Evolutionary conservation across 1,140 invertebrate genomes (phyloP).

Genomic region (Zaprionus lachaisei): DNA sequence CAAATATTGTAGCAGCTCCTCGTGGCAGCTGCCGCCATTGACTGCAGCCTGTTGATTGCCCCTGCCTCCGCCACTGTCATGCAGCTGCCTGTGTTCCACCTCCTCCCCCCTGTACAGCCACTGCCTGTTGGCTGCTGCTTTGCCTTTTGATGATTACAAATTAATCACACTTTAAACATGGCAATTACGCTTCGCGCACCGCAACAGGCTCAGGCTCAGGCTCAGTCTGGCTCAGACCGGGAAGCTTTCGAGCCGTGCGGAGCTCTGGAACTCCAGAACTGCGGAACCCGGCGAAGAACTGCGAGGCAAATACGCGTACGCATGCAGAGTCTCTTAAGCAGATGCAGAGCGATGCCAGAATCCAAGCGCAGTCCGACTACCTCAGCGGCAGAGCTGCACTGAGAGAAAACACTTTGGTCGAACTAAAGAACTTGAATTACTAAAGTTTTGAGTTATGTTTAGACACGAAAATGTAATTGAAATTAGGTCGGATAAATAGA

Average conservation of each 20-base stretch:
- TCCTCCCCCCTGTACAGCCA: too few species aligned
- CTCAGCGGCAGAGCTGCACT: conserved; percentile 26
- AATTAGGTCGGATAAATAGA: too few species aligned
- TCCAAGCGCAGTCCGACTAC: conserved; percentile 34
- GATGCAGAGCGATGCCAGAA: conserved; percentile 33
- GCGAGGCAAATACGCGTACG: conserved; percentile 36
- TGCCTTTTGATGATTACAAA: conserved; percentile 83
- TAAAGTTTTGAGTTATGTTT: too few species aligned
- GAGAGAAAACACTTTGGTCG: neutral
- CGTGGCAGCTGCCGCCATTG: conserved; percentile 14
- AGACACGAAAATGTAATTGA: too few species aligned
- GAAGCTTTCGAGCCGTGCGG: neutral
- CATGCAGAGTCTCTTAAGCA: conserved; percentile 10
- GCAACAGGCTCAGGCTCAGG: conserved; percentile 44
- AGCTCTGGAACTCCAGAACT: neutral
- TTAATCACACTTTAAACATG: conserved; percentile 83
- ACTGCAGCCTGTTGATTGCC: conserved; percentile 5
- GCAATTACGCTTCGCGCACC: conserved; percentile 66
- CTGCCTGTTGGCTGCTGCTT: conserved; percentile 49
- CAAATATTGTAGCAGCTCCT: conserved; percentile 36
- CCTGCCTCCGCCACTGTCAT: neutral
- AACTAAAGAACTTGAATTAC: neutral
- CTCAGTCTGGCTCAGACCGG: conserved; percentile 18
- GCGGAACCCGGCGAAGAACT: neutral
- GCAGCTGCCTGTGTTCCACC: neutral